Conservation (phyloP, 92 coral and sea anemone genomes). For the Phenganax marumi region DNA sequence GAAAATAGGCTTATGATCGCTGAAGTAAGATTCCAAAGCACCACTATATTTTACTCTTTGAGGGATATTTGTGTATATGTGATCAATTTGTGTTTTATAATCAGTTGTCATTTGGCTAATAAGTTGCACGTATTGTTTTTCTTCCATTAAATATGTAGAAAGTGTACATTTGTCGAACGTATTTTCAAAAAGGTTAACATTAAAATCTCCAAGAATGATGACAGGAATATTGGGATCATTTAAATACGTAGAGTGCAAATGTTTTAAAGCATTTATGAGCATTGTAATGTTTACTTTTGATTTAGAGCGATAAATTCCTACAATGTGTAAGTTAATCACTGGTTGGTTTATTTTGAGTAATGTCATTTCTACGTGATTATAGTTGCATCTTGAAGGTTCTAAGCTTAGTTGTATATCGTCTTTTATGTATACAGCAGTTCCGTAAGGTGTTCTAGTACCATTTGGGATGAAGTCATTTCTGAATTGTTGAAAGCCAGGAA, state of each 20-base stretch:
- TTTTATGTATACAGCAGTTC: conserved; percentile 13
- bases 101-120: conserved; percentile 59
- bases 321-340: conserved; percentile 24
- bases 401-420: conserved; percentile 26
- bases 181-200: too few species aligned
- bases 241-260: conserved; percentile 44
- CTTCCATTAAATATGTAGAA: conserved; percentile 48
- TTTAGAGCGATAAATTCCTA: conserved; percentile 60
- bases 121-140: conserved; percentile 58
- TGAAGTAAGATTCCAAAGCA: conserved; percentile 65
- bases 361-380: conserved; percentile 45
- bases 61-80: conserved; percentile 60
- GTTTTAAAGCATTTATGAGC: background rate
- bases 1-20: conserved; percentile 67
- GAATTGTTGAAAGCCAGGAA: background rate
- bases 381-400: conserved; percentile 44
- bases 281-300: conserved; percentile 30
- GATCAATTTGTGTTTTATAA: conserved; percentile 47
- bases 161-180: background rate
- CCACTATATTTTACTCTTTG: conserved; percentile 43
- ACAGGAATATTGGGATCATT: too few species aligned
- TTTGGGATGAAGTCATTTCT: background rate
- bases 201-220: too few species aligned
- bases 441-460: conserved; percentile 9
- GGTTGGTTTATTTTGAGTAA: background rate